A percentile compares a stretch with the other conserved stretches of the same genome.
Conservation (phyloP, 2,113 vertebrate genomes). For the Leptodactylus fuscus region DNA sequence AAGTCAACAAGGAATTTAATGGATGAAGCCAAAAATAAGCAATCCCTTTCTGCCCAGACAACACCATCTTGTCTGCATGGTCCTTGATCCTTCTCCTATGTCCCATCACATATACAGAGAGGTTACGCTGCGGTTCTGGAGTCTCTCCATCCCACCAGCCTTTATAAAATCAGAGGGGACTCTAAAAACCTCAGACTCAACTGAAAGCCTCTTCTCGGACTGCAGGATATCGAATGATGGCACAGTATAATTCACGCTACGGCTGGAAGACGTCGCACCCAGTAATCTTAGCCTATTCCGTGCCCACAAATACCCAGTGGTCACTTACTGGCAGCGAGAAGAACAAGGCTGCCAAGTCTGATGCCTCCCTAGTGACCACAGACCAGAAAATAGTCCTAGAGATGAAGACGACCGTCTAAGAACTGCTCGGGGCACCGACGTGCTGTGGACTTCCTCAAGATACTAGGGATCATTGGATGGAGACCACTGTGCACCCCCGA, state of each 20-base stretch:
- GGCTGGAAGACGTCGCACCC: neutral
- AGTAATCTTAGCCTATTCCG: neutral
- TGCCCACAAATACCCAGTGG: neutral
- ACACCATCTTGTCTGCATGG: neutral
- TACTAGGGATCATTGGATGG: neutral
- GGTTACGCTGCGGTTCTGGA: neutral
- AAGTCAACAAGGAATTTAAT: neutral
- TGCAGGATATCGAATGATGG: neutral
- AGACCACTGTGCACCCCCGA: neutral
- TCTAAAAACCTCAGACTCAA: constrained; percentile 8
- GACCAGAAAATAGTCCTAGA: neutral
- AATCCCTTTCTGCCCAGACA: neutral
- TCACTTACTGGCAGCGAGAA: neutral
- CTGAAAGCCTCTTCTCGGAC: neutral
- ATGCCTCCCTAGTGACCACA: constrained; percentile 7
- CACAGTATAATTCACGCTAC: neutral
- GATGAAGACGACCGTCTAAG: neutral
- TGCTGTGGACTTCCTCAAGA: no score
- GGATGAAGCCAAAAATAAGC: neutral
- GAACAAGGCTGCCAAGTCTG: constrained; percentile 3
- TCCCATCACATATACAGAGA: neutral
- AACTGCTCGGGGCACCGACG: neutral
- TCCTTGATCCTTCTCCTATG: neutral
- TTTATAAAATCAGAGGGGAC: neutral
- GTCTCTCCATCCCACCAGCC: neutral